These are phyloP conservation scores for Ochropleura leucogaster DNA, from an alignment of 2,888 invertebrate species.

Conservation along the genomic window DNA sequence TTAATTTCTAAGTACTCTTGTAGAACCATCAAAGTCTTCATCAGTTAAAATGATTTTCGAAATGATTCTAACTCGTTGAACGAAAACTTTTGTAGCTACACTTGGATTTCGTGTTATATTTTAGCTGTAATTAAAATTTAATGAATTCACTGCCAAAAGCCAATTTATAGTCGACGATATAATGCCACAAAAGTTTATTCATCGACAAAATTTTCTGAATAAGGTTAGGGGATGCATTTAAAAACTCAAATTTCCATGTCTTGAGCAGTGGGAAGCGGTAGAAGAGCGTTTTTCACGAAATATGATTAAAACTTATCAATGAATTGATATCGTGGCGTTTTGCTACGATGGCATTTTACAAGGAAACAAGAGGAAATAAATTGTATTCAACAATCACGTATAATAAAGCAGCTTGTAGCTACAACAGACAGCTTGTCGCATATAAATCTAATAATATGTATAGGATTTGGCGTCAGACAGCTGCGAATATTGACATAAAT, in stretches of 20 bases:
- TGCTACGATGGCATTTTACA: background rate
- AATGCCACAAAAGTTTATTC: constrained; percentile 22
- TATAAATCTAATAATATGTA: constrained; percentile 32
- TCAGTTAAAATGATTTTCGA: constrained; percentile 32
- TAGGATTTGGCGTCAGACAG: constrained; percentile 37
- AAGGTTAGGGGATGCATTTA: constrained; percentile 3
- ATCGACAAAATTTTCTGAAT: constrained; percentile 1
- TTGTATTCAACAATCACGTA: background rate
- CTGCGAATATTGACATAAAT: constrained; percentile 62
- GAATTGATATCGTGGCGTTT: background rate
- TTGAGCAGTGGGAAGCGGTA: background rate
- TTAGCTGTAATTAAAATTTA: constrained; percentile 45
- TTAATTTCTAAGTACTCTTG: constrained; percentile 47
- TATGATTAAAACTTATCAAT: background rate
- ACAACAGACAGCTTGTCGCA: constrained; percentile 3
- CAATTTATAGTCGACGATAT: constrained; percentile 30
- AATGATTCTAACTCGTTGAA: constrained; percentile 51
- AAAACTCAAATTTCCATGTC: background rate
- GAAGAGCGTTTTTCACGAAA: background rate
- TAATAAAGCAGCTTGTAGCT: background rate
- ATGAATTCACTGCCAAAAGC: constrained; percentile 27
- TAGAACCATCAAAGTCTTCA: constrained; percentile 37
- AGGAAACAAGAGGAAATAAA: background rate
- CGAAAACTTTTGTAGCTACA: constrained; percentile 48
- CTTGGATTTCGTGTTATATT: constrained; percentile 42